Evolutionary conservation across 2,113 vertebrate genomes (phyloP), one percentile per base, ranked within the genome.

Genomic region (Albula goreensis): DNA sequence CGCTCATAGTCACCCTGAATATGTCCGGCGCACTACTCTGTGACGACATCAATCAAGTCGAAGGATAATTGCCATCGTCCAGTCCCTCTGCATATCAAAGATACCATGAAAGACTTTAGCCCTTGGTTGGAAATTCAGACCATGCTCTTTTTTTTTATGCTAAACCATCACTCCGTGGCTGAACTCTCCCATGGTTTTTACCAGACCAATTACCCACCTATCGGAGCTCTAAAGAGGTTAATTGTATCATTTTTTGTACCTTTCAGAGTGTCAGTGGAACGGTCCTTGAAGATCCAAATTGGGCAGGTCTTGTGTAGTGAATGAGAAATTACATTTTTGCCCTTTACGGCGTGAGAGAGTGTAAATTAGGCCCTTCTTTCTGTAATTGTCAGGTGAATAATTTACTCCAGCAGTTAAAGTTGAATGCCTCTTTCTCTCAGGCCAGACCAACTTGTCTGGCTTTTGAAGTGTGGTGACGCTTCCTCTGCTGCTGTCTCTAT

Each of bases 371-470:
- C 78, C 48, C 13, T 52, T 17, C 79, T 85, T 50, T 85, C 53
- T 88, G 87, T 85, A 88, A 88, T 85, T 88, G 87, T 81, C 83
- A 85, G 83, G 87, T 88, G 87, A 88, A 88, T 88, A 85, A 88
- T 88, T 85, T 78, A 85, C 87, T 85, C 41, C 50, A 31, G 41
- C 48, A 85, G 80, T 22, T 74, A 60, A 88, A 85, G 80, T 83
- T 86, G 81, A 86, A 86, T 86, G 80, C 80, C 66, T 85, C 49
- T 52, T 81, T 70, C 80, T 81, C 79, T 70, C 50, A 89, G 92
- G 90, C 89, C 91, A 92, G 92, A 87, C 89, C 91, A 92, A 91
- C 90, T 90, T 89, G 86, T 78, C 77, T 78, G 77, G 25, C 78
- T 79, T 19, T 50, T 79, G 78, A 79, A 49, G 31, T 50, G 41